Evolutionary conservation across 2,888 invertebrate genomes (phyloP).

Genomic region (Melanotus villosus): DNA sequence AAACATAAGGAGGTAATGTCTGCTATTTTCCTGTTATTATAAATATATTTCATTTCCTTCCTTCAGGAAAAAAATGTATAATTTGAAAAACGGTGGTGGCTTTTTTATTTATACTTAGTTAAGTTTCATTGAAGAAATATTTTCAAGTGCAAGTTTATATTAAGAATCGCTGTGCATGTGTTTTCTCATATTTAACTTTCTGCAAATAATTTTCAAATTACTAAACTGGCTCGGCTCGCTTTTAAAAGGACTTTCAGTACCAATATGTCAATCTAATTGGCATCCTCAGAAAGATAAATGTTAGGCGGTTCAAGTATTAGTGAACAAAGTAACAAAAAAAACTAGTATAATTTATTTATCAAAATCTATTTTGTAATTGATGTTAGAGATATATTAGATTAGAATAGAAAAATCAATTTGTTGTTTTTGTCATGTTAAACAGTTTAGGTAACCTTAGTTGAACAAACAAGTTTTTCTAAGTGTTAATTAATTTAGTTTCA

Average conservation of each 20-base stretch:
- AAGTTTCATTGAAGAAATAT: not conserved
- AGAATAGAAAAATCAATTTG: too few species aligned
- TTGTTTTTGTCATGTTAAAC: too few species aligned
- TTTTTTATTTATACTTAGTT: not conserved
- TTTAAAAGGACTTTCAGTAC: constrained; percentile 52
- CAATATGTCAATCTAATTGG: constrained; percentile 28
- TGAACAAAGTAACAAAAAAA: too few species aligned
- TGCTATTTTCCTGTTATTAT: not conserved
- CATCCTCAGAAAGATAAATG: too few species aligned
- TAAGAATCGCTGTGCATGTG: constrained; percentile 55
- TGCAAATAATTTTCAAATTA: constrained; percentile 60
- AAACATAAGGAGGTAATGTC: too few species aligned
- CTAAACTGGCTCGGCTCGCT: constrained; percentile 61
- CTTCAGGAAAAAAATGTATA: constrained; percentile 9
- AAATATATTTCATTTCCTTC: not conserved
- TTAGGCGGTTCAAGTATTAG: too few species aligned
- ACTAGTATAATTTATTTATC: too few species aligned
- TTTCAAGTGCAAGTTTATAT: constrained; percentile 15
- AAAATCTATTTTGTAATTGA: too few species aligned
- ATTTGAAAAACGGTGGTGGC: constrained; percentile 31
- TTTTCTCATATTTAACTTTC: constrained; percentile 55
- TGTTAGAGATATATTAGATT: too few species aligned
- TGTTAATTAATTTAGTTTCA: too few species aligned
- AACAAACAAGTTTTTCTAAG: too few species aligned
- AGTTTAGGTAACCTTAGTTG: too few species aligned